phyloP scores from a whole-genome alignment of 2,888 invertebrate species.

The Aricia artaxerxes region DNA sequence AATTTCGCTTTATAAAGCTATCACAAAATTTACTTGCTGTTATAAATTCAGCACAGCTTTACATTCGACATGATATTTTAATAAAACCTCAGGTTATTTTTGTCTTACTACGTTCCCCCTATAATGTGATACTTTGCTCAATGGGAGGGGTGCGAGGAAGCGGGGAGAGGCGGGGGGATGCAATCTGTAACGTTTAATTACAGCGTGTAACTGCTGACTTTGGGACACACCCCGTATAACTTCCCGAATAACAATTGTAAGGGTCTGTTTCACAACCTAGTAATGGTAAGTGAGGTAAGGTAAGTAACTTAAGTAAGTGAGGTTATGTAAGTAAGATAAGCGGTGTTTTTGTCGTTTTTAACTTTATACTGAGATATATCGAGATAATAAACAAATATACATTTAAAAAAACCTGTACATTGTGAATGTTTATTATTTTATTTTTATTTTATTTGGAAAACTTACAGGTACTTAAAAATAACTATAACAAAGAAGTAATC shows the following conservation, averaged over 20 bases:
- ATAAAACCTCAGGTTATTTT: not conserved
- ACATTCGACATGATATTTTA: not conserved
- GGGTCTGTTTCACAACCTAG: not conserved
- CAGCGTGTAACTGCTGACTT: slow-evolving; percentile 1
- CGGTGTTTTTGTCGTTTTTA: too few species aligned
- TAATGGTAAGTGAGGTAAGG: not conserved
- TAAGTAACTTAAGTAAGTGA: not conserved
- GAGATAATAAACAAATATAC: too few species aligned
- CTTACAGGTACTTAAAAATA: too few species aligned
- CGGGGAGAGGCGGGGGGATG: not conserved
- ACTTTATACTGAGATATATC: too few species aligned
- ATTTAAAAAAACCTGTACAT: too few species aligned
- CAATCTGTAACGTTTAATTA: slow-evolving; percentile 16
- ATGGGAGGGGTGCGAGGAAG: not conserved
- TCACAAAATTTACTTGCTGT: not conserved
- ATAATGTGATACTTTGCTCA: slow-evolving; percentile 4
- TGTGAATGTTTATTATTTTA: too few species aligned
- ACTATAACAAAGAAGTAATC: too few species aligned
- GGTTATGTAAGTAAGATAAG: too few species aligned
- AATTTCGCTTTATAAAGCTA: too few species aligned
- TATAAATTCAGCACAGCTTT: not conserved
- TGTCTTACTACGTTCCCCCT: not conserved
- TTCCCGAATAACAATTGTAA: not conserved
- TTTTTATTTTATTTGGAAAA: too few species aligned
- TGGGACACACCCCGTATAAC: not conserved